These are phyloP conservation scores for Arbacia lixula DNA, from an alignment of 53 echinoderm and acorn worm genomes.

Conservation along the genomic window DNA sequence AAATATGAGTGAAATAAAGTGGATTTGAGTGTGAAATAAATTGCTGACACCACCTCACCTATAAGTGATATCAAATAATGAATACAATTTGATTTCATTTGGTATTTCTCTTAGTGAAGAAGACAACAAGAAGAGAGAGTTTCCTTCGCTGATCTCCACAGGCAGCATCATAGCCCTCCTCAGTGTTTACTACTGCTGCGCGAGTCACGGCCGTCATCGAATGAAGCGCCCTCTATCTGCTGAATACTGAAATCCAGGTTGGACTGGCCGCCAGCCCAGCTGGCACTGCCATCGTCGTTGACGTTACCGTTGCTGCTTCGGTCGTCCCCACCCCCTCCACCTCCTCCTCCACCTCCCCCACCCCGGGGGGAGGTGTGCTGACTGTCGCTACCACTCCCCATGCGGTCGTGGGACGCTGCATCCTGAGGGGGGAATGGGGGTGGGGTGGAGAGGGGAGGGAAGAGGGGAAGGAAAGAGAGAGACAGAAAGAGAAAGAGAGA, in stretches of 20 bases:
- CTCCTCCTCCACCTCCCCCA: conserved; percentile 15
- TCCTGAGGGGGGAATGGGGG: conserved; percentile 19
- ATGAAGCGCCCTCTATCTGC: conserved; percentile 49
- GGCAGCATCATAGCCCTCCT: too few relatives aligned
- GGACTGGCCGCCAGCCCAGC: conserved; percentile 54
- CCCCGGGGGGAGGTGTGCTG: conserved; percentile 68
- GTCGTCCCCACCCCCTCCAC: conserved; percentile 54
- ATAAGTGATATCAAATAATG: too few relatives aligned
- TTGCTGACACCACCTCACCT: too few relatives aligned
- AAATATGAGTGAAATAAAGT: too few relatives aligned
- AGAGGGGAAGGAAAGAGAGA: neutral
- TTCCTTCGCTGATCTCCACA: neutral
- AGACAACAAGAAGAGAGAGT: neutral
- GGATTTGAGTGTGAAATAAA: too few relatives aligned
- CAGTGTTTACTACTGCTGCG: conserved; percentile 57
- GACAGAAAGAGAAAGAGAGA: neutral
- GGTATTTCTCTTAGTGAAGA: too few relatives aligned
- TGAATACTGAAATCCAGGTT: conserved; percentile 59
- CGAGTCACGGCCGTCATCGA: conserved; percentile 49
- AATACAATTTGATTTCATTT: too few relatives aligned
- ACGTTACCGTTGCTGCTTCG: conserved; percentile 67
- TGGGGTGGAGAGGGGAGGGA: neutral
- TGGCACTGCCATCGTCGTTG: conserved; percentile 57
- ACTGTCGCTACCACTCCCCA: conserved; percentile 68
- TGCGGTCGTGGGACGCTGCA: conserved; percentile 52